A percentile compares a stretch with the other conserved stretches of the same genome.
phyloP scores from a whole-genome alignment of 1,140 invertebrate species.

The Ectropis grisescens region DNA sequence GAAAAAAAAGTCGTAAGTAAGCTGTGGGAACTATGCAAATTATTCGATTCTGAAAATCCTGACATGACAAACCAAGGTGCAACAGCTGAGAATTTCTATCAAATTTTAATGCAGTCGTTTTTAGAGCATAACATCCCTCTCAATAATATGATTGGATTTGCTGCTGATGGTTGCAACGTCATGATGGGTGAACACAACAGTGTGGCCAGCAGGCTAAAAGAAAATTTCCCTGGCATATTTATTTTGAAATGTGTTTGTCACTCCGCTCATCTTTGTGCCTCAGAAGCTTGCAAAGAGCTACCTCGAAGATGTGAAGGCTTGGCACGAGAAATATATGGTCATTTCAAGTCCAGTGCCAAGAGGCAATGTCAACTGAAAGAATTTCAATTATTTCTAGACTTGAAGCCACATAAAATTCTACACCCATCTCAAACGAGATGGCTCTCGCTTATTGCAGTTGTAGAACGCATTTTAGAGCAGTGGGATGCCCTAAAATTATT shows the following conservation, averaged over 20 bases:
- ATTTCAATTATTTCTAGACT: conserved; percentile 3
- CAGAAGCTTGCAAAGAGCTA: conserved; percentile 8
- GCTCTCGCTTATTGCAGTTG: conserved; percentile 4
- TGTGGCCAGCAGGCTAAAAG: background rate
- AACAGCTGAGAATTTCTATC: background rate
- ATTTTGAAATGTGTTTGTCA: conserved; percentile 15
- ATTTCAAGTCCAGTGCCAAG: conserved; percentile 7
- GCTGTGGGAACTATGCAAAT: background rate
- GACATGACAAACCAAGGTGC: background rate
- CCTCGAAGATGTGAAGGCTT: conserved; percentile 8
- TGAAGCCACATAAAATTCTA: conserved; percentile 6
- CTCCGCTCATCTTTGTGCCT: conserved; percentile 13
- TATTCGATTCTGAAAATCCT: background rate
- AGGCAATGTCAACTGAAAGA: conserved; percentile 3
- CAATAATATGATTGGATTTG: conserved; percentile 3
- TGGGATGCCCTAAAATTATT: conserved; percentile 6
- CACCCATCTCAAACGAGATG: conserved; percentile 26
- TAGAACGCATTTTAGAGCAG: conserved; percentile 4
- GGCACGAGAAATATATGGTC: conserved; percentile 4
- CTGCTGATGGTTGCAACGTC: conserved; percentile 2
- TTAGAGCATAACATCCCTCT: background rate
- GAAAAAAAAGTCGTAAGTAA: background rate
- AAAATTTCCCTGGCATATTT: conserved; percentile 7
- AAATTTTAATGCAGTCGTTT: conserved; percentile 1
- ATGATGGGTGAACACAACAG: conserved; percentile 10